These are phyloP conservation scores for Pecten maximus DNA, from an alignment of 2,888 invertebrate species.

Conservation along the genomic window DNA sequence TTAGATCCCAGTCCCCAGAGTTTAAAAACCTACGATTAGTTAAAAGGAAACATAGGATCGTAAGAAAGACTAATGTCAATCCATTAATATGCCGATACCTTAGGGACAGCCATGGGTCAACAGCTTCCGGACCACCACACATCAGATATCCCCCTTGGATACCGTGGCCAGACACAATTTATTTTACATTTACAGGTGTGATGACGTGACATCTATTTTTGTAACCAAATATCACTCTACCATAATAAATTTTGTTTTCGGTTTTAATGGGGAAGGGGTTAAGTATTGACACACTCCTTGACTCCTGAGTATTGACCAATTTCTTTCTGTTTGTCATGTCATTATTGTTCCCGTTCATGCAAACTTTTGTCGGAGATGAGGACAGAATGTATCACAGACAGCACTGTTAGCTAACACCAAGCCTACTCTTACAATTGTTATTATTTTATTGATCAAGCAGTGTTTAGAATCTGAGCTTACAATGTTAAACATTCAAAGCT, in stretches of 20 bases:
- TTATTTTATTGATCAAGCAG: background rate
- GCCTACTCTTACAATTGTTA: background rate
- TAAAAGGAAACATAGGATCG: constrained; percentile 22
- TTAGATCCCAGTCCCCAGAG: background rate
- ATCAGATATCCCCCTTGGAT: background rate
- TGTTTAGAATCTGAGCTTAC: background rate
- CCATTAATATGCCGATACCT: constrained; percentile 13
- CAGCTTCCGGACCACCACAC: background rate
- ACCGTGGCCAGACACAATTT: background rate
- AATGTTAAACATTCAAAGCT: background rate
- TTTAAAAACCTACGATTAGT: constrained; percentile 28
- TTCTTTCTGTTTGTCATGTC: background rate
- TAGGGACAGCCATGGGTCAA: background rate
- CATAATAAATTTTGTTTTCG: background rate
- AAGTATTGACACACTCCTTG: background rate
- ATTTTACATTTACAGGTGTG: background rate
- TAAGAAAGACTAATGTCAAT: constrained; percentile 32
- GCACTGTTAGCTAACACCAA: background rate
- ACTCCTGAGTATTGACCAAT: constrained; percentile 16
- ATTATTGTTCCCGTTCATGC: background rate
- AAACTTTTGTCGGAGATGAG: constrained; percentile 8
- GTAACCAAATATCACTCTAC: background rate
- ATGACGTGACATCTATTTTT: background rate
- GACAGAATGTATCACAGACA: background rate
- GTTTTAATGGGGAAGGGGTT: background rate